These are phyloP conservation scores for Manduca sexta DNA, from an alignment of 1,140 invertebrate species.

Conservation along the genomic window DNA sequence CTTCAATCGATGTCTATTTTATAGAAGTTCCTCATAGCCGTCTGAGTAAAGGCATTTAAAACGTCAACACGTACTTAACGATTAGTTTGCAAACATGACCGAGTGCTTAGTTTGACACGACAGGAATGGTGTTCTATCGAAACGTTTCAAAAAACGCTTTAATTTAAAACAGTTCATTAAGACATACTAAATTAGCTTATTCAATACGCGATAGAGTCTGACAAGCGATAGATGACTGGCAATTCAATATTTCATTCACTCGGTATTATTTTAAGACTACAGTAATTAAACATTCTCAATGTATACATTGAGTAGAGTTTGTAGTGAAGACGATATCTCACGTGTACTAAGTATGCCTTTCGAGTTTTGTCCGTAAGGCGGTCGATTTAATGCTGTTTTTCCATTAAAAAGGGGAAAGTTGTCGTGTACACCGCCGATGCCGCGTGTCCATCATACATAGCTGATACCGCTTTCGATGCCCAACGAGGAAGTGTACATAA, in stretches of 20 bases:
- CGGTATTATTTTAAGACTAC: constrained; percentile 8
- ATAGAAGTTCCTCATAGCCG: constrained; percentile 6
- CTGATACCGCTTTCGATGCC: constrained; percentile 61
- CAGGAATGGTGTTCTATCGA: no score
- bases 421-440: constrained; percentile 35
- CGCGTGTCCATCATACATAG: constrained; percentile 52
- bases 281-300: constrained; percentile 12
- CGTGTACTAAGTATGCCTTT: constrained; percentile 22
- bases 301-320: constrained; percentile 17
- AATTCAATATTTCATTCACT: no score
- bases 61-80: not conserved
- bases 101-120: no score
- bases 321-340: constrained; percentile 24
- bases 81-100: no score
- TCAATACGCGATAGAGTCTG: no score
- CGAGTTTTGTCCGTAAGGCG: constrained; percentile 45
- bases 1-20: constrained; percentile 22
- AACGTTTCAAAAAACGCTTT: no score
- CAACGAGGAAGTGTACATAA: constrained; percentile 45
- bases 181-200: not conserved
- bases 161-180: no score
- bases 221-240: no score
- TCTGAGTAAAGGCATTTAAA: not conserved
- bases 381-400: constrained; percentile 53
- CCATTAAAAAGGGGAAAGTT: constrained; percentile 62